Conservation (phyloP, 2,113 vertebrate species). For the Lagopus muta region DNA sequence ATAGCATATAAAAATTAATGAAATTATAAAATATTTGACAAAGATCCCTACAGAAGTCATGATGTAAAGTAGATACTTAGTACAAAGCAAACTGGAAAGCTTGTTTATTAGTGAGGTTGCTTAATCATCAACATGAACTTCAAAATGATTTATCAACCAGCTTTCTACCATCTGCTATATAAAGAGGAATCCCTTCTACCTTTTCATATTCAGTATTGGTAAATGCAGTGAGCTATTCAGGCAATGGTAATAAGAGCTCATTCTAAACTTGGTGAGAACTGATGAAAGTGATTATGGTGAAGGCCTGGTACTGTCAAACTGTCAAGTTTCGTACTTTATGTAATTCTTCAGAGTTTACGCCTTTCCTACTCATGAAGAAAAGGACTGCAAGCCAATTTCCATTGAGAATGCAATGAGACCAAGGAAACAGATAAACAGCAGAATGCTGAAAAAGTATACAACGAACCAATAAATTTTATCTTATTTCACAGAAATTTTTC, state of each 20-base stretch:
- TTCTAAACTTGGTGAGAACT: slow-evolving; percentile 13
- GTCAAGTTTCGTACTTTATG: neutral
- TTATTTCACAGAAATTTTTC: slow-evolving; percentile 12
- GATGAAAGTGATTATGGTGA: slow-evolving; percentile 10
- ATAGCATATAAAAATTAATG: neutral
- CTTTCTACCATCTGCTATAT: neutral
- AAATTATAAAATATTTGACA: neutral
- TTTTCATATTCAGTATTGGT: neutral
- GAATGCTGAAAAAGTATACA: neutral
- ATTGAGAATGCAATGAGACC: neutral
- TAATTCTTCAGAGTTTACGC: neutral
- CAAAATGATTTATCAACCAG: neutral
- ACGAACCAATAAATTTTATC: slow-evolving; percentile 1
- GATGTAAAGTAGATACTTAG: neutral
- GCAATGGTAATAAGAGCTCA: slow-evolving; percentile 1
- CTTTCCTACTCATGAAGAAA: slow-evolving; percentile 13
- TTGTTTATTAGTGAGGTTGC: neutral
- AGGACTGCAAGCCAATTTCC: slow-evolving; percentile 18
- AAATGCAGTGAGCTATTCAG: slow-evolving; percentile 28
- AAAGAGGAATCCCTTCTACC: neutral
- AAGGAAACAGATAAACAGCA: neutral
- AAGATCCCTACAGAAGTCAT: neutral
- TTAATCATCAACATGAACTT: neutral
- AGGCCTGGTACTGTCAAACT: slow-evolving; percentile 29
- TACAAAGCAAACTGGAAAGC: neutral